Evolutionary conservation across 1,140 invertebrate genomes (phyloP).

Genomic region (Saccostrea glomerata): DNA sequence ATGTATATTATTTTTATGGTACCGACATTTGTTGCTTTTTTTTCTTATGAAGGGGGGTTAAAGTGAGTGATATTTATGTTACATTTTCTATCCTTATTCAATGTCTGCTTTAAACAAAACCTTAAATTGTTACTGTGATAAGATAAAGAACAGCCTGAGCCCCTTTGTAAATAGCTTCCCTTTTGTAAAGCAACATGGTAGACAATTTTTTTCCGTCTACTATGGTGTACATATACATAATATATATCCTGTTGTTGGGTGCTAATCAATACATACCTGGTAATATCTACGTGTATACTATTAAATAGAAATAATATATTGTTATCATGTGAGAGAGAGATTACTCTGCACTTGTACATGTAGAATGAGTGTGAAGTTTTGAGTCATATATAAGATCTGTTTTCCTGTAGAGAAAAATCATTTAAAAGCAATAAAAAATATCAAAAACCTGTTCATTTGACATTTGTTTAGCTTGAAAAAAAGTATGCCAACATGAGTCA

Average conservation of each 20-base stretch:
- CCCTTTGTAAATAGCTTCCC: background rate
- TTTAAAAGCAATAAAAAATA: constrained; percentile 19
- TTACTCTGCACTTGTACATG: background rate
- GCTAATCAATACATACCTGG: too few species aligned
- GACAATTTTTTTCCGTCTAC: background rate
- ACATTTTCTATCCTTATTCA: background rate
- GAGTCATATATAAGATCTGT: constrained; percentile 21
- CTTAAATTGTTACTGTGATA: constrained; percentile 22
- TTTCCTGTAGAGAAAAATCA: constrained; percentile 2
- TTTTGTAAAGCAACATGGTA: background rate
- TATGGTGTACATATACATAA: constrained; percentile 4
- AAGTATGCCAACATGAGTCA: too few species aligned
- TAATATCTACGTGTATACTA: background rate
- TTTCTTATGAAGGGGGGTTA: background rate
- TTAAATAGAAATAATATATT: constrained; percentile 22
- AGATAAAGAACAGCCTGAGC: background rate
- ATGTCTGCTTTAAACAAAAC: background rate
- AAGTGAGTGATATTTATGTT: background rate
- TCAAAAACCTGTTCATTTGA: background rate
- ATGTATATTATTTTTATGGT: too few species aligned
- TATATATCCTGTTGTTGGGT: background rate
- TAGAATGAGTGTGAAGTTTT: background rate
- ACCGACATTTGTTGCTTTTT: too few species aligned
- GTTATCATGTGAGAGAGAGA: background rate
- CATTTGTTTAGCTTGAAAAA: background rate